phyloP scores from a whole-genome alignment of 2,113 vertebrate genomes.

The Euleptes europaea region DNA sequence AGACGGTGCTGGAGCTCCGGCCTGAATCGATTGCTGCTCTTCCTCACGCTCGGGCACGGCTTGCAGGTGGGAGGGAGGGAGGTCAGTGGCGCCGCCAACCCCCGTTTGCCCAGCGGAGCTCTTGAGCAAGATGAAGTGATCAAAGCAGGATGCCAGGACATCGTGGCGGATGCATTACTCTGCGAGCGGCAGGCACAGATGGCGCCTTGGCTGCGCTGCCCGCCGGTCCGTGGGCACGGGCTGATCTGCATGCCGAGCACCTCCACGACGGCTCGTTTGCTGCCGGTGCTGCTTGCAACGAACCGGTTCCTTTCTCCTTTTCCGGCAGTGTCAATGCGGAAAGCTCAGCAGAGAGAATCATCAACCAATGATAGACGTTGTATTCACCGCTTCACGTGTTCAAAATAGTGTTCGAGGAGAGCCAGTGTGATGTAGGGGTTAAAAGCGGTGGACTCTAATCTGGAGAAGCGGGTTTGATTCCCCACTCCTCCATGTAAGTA shows the following conservation, averaged over 20 bases:
- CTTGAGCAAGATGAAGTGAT: constrained; percentile 77
- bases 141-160: constrained; percentile 70
- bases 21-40: background rate
- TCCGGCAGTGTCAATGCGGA: background rate
- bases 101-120: constrained; percentile 73
- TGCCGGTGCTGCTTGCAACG: constrained; percentile 48
- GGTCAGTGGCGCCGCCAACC: constrained; percentile 65
- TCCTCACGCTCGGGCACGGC: constrained; percentile 5
- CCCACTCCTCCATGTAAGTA: too few relatives aligned
- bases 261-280: constrained; percentile 63
- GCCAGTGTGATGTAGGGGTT: too few relatives aligned
- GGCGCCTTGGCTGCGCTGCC: constrained; percentile 57
- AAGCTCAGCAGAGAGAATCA: background rate
- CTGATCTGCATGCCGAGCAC: constrained; percentile 65
- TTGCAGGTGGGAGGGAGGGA: constrained; percentile 27
- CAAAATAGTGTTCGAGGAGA: too few relatives aligned
- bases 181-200: constrained; percentile 65
- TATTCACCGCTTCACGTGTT: too few relatives aligned
- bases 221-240: background rate
- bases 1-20: background rate
- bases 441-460: too few relatives aligned
- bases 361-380: fast-evolving
- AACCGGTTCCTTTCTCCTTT: constrained; percentile 36
- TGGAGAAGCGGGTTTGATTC: too few relatives aligned
- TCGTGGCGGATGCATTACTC: constrained; percentile 75